Percentiles rank a stretch among this genome's conserved stretches.
phyloP scores from a whole-genome alignment of 2,113 vertebrate genomes.

The Embiotoca jacksoni region DNA sequence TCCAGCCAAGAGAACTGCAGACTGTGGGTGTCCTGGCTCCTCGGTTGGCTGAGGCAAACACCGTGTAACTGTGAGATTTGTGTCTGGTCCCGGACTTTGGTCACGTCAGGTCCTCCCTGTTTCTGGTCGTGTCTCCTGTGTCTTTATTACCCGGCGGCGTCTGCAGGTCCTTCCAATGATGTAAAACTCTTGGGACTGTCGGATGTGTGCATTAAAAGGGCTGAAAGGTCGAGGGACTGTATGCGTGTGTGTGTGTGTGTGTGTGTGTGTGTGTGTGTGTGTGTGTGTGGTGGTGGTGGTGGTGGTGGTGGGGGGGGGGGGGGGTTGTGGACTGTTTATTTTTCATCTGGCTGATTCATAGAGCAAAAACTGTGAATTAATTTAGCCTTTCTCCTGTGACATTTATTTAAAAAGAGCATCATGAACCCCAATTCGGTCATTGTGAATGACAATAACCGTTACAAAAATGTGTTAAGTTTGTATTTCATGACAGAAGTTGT shows the following conservation, averaged over 20 bases:
- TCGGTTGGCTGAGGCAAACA: conserved; percentile 17
- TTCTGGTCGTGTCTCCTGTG: conserved; percentile 9
- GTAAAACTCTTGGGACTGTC: not conserved
- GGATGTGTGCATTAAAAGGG: conserved; percentile 6
- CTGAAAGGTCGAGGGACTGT: not conserved
- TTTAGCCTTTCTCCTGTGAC: too few species aligned
- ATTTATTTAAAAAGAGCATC: too few species aligned
- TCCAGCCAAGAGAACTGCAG: not conserved
- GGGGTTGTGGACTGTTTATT: too few species aligned
- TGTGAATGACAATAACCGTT: too few species aligned
- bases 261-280: too few species aligned
- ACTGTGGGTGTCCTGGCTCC: conserved; percentile 53
- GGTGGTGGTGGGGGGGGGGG: too few species aligned
- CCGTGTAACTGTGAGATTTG: conserved; percentile 35
- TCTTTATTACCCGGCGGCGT: conserved; percentile 7
- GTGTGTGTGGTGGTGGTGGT: too few species aligned
- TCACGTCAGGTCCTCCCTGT: not conserved
- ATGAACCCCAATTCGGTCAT: too few species aligned
- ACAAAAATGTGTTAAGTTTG: too few species aligned
- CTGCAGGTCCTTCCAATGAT: conserved; percentile 4
- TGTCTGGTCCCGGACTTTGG: conserved; percentile 20
- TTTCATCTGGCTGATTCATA: not conserved
- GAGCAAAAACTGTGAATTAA: not conserved
- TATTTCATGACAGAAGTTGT: too few species aligned
- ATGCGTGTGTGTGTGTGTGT: too few species aligned